Percentiles rank a stretch among this genome's conserved stretches.
Conservation (phyloP, 2,113 vertebrate genomes). For the Entomyzon cyanotis region DNA sequence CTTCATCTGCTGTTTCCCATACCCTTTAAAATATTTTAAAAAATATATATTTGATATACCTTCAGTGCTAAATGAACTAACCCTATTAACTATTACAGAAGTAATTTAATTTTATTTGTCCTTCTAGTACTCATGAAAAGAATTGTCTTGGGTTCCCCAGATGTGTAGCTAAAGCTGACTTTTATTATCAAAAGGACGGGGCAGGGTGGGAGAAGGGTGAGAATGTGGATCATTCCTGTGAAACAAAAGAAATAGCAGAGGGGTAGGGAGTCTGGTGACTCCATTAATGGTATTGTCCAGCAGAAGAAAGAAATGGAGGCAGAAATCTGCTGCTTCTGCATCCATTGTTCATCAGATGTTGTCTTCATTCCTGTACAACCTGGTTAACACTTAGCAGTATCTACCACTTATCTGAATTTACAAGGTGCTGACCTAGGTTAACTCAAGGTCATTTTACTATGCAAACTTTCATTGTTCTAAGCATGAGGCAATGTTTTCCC, state of each 20-base stretch:
- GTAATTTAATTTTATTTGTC: neutral
- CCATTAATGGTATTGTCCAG: neutral
- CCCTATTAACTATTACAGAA: neutral
- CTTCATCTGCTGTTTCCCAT: neutral
- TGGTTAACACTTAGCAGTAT: rapidly evolving
- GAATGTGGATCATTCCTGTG: neutral
- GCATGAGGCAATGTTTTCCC: neutral
- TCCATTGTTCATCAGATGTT: neutral
- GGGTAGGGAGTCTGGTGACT: neutral
- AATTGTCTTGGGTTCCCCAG: neutral
- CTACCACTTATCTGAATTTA: neutral
- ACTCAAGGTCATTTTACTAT: neutral
- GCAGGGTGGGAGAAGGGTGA: neutral
- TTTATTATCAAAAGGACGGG: neutral
- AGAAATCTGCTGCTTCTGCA: neutral
- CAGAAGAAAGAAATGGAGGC: neutral
- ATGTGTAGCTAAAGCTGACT: neutral
- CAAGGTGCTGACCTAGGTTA: neutral
- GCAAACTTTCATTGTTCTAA: neutral
- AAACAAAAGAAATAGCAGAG: neutral
- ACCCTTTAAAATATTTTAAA: neutral
- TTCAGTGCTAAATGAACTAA: neutral
- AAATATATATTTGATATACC: neutral
- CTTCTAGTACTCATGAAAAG: neutral
- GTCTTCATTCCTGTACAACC: neutral